Evolutionary conservation across 2,797 vertebrate genomes (phyloP).

Genomic region (Carduelis carduelis): DNA sequence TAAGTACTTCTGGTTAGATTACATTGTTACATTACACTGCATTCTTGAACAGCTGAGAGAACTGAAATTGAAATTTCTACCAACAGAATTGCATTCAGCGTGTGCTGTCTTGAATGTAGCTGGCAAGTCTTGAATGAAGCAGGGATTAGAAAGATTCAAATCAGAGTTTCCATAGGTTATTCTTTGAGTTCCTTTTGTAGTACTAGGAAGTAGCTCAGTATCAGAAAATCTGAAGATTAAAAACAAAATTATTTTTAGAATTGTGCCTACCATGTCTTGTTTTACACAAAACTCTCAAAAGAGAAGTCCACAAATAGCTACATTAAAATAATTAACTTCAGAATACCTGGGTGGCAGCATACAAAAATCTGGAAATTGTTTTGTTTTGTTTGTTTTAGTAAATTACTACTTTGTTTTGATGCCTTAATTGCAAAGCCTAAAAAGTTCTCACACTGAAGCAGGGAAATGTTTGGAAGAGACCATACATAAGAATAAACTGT

Average conservation of each 20-base stretch:
- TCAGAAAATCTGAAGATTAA: neutral
- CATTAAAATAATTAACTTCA: neutral
- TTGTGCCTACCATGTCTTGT: neutral
- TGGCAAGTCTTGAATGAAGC: neutral
- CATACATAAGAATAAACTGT: fast-evolving
- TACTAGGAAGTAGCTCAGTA: neutral
- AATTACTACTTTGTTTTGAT: neutral
- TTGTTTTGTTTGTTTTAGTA: neutral
- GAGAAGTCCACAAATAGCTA: neutral
- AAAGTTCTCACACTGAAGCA: neutral
- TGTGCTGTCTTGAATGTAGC: neutral
- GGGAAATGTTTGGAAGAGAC: neutral
- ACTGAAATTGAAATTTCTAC: neutral
- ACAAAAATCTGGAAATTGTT: neutral
- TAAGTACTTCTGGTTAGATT: neutral
- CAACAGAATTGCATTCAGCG: fast-evolving
- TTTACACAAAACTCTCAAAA: neutral
- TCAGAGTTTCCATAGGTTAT: neutral
- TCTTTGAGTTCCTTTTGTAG: neutral
- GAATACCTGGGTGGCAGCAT: neutral
- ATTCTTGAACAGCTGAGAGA: neutral
- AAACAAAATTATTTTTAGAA: neutral
- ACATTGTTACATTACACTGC: neutral
- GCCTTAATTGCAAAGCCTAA: neutral
- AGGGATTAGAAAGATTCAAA: neutral